These are phyloP conservation scores for Semaprochilodus insignis DNA, from an alignment of 2,797 vertebrate species.

Conservation along the genomic window DNA sequence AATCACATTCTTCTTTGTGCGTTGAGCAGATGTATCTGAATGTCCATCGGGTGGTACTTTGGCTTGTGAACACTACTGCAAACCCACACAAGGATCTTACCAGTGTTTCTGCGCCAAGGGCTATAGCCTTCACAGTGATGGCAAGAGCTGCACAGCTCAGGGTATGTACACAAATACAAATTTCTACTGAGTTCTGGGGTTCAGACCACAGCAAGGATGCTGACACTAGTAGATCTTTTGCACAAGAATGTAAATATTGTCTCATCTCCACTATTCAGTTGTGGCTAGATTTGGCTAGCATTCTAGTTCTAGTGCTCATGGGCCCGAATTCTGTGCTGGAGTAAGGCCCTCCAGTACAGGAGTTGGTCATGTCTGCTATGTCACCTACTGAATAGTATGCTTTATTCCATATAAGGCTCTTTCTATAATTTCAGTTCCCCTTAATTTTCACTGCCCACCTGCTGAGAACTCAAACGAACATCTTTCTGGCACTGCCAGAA, in stretches of 20 bases:
- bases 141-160: slow-evolving; percentile 78
- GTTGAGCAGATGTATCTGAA: slow-evolving; percentile 74
- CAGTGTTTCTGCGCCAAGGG: slow-evolving; percentile 84
- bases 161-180: slow-evolving; percentile 69
- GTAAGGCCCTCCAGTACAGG: background rate
- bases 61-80: slow-evolving; percentile 90
- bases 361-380: background rate
- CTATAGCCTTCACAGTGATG: slow-evolving; percentile 80
- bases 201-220: background rate
- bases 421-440: too few relatives aligned
- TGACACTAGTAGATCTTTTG: background rate
- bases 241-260: too few relatives aligned
- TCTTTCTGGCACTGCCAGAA: too few relatives aligned
- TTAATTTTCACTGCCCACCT: too few relatives aligned
- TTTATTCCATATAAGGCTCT: background rate
- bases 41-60: slow-evolving; percentile 75
- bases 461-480: too few relatives aligned
- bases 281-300: slow-evolving; percentile 5
- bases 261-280: background rate
- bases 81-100: slow-evolving; percentile 64
- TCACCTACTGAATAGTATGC: background rate
- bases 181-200: background rate
- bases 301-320: background rate
- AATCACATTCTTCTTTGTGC: background rate
- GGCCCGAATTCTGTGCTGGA: background rate